Evolutionary conservation across 2,888 invertebrate species (phyloP), one percentile per base, ranked within the genome.

Genomic region (Saturnia japonica): DNA sequence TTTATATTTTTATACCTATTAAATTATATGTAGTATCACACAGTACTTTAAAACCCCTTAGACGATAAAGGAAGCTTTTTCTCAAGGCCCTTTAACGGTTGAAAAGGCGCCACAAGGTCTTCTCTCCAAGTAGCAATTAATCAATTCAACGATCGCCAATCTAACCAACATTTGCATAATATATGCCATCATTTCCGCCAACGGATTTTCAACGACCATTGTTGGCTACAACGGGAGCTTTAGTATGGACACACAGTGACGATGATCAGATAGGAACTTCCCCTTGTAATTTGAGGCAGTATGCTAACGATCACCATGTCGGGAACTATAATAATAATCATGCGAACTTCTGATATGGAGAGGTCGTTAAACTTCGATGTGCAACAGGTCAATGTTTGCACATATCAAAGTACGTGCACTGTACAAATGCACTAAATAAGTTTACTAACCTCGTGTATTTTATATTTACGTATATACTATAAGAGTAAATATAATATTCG

Each of bases 191-290:
- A 57, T 72, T 78, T 77, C 76, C 79, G 74, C 72, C 70, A 68
- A 40, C 68, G 64, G 42, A 70, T 67, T 54, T 57, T 67, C 72
- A 62, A 69, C 66, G 64, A 51, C 70, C 70, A 73, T 66, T 70
- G 69, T 69, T 73, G 70, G 71, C 70, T 40, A 51, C 14, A 14
- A 34, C 28, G 40, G 40, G n/a, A 64, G 64, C 9, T 11, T 40
- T 40, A 78, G 74, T 78, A 80, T 76, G 77, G 77, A 43, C 34
- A 71, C 75, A 72, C 74, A 79, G 81, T 82, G 81, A 69, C 54
- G 79, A 81, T 81, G 75, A 74, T 71, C 74, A 73, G 83, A 84
- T 81, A 86, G 72, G 82, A 77, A 74, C 82, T 85, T 86, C 86
- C 85, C 79, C 72, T 76, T 71, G 66, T 73, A 77, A 77, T 72